Base-by-base conservation (phyloP, 2,888 invertebrate genomes). In the Drosophila phalerata region DNA sequence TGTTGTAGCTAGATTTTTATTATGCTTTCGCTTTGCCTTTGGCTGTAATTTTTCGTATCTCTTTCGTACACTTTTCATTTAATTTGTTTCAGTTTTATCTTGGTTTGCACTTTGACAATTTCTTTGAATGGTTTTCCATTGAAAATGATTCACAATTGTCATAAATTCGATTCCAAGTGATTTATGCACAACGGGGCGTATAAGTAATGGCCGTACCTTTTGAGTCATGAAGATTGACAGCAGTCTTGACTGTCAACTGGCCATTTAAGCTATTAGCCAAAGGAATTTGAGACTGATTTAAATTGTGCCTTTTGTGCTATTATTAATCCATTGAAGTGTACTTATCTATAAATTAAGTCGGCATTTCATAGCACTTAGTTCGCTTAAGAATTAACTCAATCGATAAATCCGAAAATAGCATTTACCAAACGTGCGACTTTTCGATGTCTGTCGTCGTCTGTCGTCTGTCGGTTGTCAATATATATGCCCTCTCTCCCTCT, bases 341-440 rank as follows among this genome's bases (percentile, higher is more conserved):
- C 52, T 56, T 53, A 43, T 69, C 60, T 49, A 56, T 51, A 40
- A 55, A 58, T 48, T 49, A 68, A 56, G 52, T 5, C n/a, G 25
- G 69, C 55, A 11, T 22, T 56, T 34, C 11, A 43, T 43, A 6
- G 22, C 43, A 43, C 40, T 34, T 9, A 28, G 30, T 17, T 37
- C 34, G 56, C 47, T 64, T 56, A 43, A 66, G 67, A 68, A 73
- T 74, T 72, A 76, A 81, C 71, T 70, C 34, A 83, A 85, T 86
- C 85, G 80, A 86, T 87, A 85, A 74, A 80, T 78, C 81, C 81
- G 55, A 72, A 87, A 85, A 86, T 85, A 85, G 75, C 69, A 69
- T 70, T 81, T 66, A 79, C 68, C 52, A 67, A 82, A 67, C 68
- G 69, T 74, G 70, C 78, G 73, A 78, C 76, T 76, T 84, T 83